Evolutionary conservation across 2,888 invertebrate species (phyloP).

Genomic region (Apotomis betuletana): DNA sequence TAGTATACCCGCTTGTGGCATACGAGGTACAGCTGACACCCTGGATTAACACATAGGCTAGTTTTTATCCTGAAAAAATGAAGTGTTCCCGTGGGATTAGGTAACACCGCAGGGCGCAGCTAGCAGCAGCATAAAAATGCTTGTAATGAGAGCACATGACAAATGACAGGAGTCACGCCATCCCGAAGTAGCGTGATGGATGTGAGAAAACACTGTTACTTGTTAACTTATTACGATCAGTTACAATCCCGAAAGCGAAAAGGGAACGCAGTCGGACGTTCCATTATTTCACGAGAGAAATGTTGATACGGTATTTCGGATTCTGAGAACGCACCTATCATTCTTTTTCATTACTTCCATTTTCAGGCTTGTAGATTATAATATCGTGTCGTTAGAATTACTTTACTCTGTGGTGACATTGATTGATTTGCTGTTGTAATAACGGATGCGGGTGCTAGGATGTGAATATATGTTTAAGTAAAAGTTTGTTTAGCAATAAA

Average conservation of each 20-base stretch:
- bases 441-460: constrained; percentile 34
- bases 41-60: too few relatives aligned
- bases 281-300: constrained; percentile 78
- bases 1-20: too few relatives aligned
- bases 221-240: constrained; percentile 77
- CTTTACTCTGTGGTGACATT: constrained; percentile 35
- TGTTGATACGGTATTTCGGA: constrained; percentile 58
- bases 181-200: constrained; percentile 67
- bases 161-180: constrained; percentile 60
- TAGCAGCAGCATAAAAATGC: not conserved
- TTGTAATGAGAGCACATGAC: constrained; percentile 53
- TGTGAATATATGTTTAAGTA: constrained; percentile 28
- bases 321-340: constrained; percentile 43
- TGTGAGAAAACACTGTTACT: constrained; percentile 64
- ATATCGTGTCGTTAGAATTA: constrained; percentile 37
- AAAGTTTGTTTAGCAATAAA: constrained; percentile 38
- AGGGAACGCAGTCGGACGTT: constrained; percentile 68
- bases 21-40: too few relatives aligned
- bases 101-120: too few relatives aligned
- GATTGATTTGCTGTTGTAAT: constrained; percentile 37
- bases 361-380: constrained; percentile 33
- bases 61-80: too few relatives aligned
- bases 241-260: constrained; percentile 67
- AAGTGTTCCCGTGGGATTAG: too few relatives aligned
- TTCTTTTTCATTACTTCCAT: constrained; percentile 38